These are phyloP conservation scores for Blastobasis adustella DNA, from an alignment of 2,888 invertebrate genomes.

Conservation along the genomic window DNA sequence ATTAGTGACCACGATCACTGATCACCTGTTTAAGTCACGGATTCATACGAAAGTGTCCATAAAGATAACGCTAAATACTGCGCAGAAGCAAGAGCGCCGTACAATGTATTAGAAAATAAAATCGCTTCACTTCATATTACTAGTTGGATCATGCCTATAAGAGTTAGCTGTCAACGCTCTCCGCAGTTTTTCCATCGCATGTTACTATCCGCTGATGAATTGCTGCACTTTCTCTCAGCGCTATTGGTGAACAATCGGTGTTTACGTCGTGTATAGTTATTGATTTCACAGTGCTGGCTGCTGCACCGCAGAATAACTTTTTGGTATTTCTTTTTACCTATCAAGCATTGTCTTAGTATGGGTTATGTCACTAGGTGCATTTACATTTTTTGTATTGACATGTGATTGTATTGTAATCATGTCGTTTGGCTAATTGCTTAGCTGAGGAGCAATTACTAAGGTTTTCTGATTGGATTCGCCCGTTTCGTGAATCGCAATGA, in stretches of 20 bases:
- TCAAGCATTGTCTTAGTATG: too few relatives aligned
- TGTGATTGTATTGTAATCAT: too few relatives aligned
- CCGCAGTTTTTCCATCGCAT: constrained; percentile 20
- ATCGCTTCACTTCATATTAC: not conserved
- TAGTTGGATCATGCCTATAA: not conserved
- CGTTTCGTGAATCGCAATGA: too few relatives aligned
- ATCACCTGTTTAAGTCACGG: not conserved
- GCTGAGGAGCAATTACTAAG: too few relatives aligned
- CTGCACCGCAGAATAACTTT: too few relatives aligned
- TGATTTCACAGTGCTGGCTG: not conserved
- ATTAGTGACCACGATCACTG: not conserved
- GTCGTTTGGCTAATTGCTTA: too few relatives aligned
- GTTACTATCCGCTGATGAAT: not conserved
- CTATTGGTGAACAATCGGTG: not conserved
- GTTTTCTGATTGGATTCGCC: too few relatives aligned
- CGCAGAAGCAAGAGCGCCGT: not conserved
- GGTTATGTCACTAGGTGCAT: too few relatives aligned
- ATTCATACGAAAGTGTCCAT: not conserved
- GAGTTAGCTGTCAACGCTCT: constrained; percentile 17
- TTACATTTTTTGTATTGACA: too few relatives aligned
- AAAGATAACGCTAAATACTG: too few relatives aligned
- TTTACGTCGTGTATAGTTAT: not conserved
- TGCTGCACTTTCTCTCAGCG: constrained; percentile 5
- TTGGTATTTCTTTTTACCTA: too few relatives aligned
- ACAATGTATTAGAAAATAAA: not conserved